Conservation (phyloP, 2,113 vertebrate genomes). For the Martes martes region DNA sequence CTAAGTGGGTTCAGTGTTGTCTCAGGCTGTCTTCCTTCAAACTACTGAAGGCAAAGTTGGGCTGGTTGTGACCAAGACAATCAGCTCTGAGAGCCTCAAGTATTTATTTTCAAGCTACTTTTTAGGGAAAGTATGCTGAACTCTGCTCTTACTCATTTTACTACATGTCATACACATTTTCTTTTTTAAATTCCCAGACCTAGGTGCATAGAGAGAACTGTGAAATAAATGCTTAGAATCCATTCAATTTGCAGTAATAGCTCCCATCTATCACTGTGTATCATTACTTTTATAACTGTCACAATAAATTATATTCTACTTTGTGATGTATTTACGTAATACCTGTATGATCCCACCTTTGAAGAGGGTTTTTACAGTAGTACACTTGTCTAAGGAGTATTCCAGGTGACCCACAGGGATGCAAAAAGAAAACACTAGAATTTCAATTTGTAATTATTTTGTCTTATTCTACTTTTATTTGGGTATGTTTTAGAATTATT, state of each 20-base stretch:
- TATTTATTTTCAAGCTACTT: background rate
- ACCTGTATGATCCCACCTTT: background rate
- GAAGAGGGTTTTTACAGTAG: background rate
- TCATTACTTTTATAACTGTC: background rate
- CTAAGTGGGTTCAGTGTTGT: background rate
- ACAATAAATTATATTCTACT: background rate
- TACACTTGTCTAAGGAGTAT: background rate
- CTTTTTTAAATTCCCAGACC: background rate
- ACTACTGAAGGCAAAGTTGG: background rate
- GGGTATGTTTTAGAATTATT: background rate
- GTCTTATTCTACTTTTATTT: background rate
- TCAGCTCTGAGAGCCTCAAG: background rate
- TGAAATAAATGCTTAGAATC: background rate
- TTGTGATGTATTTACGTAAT: background rate
- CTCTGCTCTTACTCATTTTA: background rate
- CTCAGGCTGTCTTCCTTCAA: fast-evolving
- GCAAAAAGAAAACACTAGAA: background rate
- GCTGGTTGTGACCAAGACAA: background rate
- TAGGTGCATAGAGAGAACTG: background rate
- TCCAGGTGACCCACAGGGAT: background rate
- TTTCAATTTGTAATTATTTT: background rate
- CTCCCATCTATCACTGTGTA: background rate
- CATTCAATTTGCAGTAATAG: background rate
- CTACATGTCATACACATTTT: background rate
- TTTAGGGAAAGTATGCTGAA: background rate